Evolutionary conservation across 2,888 invertebrate genomes (phyloP).

Genomic region (Oegoconia quadripuncta): DNA sequence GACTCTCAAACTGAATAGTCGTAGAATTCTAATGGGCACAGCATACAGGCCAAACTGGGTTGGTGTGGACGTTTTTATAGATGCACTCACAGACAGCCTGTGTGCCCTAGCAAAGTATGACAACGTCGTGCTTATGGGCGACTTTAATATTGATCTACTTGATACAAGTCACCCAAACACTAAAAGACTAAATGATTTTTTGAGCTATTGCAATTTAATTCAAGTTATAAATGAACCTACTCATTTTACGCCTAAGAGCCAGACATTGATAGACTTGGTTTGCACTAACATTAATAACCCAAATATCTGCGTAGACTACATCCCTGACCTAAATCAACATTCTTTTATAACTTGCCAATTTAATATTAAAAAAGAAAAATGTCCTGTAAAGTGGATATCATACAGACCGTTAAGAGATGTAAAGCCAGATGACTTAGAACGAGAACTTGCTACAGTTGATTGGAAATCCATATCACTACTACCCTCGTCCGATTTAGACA

Average conservation of each 20-base stretch:
- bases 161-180: too few species aligned
- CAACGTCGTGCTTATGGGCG: conserved; percentile 1
- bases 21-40: background rate
- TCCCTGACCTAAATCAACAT: background rate
- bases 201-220: background rate
- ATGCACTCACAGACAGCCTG: conserved; percentile 4
- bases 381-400: background rate
- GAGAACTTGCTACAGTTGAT: background rate
- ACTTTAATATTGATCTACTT: conserved; percentile 7
- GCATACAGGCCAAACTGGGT: conserved; percentile 4
- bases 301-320: background rate
- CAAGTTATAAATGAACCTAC: conserved; percentile 6
- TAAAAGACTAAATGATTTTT: conserved; percentile 1
- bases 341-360: background rate
- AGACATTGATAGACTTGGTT: conserved; percentile 10
- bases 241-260: conserved; percentile 10
- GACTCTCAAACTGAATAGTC: background rate
- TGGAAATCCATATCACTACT: background rate
- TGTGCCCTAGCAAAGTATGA: too few species aligned
- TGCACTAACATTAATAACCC: conserved; percentile 1
- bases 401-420: background rate
- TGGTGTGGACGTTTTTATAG: conserved; percentile 2
- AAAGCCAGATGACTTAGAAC: too few species aligned
- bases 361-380: background rate
- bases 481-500: conserved; percentile 2